Conservation (phyloP, 2,113 vertebrate genomes). For the Phocoena phocoena region DNA sequence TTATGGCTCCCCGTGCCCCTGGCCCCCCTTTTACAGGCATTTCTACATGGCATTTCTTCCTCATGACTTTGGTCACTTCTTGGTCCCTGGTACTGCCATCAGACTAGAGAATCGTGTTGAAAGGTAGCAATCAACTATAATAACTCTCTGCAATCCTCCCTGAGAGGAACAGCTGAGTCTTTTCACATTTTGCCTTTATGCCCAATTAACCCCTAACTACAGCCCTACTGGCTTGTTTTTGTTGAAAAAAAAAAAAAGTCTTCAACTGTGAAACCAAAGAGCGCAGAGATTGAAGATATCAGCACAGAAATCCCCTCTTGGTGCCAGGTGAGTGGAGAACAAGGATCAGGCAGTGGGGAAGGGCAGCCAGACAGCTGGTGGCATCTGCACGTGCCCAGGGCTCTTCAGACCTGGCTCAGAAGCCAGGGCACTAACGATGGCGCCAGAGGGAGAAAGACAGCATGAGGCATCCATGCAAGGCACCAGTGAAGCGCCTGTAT, state of each 20-base stretch:
- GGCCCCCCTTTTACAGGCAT: not conserved
- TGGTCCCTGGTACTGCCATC: not conserved
- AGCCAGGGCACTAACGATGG: conserved; percentile 35
- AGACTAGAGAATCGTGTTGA: not conserved
- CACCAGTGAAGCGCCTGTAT: conserved; percentile 66
- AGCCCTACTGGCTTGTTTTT: conserved; percentile 52
- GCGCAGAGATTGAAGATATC: not conserved
- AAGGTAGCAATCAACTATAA: conserved; percentile 13
- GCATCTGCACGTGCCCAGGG: not conserved
- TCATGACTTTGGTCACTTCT: not conserved
- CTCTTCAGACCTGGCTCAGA: conserved; percentile 36
- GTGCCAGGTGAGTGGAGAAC: not conserved
- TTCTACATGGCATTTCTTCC: not conserved
- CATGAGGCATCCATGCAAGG: conserved; percentile 57
- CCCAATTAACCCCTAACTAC: conserved; percentile 69
- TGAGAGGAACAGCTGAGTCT: conserved; percentile 33
- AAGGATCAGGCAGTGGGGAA: not conserved
- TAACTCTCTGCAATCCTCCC: conserved; percentile 34
- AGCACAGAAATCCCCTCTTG: not conserved
- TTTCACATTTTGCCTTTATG: conserved; percentile 67
- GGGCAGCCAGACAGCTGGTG: not conserved
- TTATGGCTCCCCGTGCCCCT: rapidly evolving
- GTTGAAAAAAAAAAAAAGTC: not conserved
- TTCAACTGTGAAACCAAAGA: conserved; percentile 33
- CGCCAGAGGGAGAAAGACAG: conserved; percentile 45